phyloP scores from a whole-genome alignment of 1,140 invertebrate genomes.

The Cydia fagiglandana region DNA sequence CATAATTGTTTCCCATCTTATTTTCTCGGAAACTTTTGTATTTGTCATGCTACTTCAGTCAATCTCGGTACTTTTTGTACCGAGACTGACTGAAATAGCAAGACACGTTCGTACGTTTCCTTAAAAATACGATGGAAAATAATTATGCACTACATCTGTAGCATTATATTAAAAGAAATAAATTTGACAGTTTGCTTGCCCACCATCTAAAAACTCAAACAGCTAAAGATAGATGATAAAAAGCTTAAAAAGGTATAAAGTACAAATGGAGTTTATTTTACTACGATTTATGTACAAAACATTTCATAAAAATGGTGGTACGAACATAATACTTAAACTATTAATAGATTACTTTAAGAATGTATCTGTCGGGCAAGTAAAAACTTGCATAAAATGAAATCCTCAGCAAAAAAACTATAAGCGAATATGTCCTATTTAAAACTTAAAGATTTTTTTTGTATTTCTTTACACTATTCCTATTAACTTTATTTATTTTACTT shows the following conservation, averaged over 20 bases:
- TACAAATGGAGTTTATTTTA: conserved; percentile 37
- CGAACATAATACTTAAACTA: conserved; percentile 49
- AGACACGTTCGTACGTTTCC: too few relatives aligned
- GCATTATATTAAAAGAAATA: background rate
- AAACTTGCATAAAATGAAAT: background rate
- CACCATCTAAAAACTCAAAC: background rate
- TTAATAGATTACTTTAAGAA: background rate
- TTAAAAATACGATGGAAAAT: too few relatives aligned
- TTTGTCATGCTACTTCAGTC: too few relatives aligned
- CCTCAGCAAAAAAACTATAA: background rate
- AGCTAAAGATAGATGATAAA: background rate
- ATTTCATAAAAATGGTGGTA: conserved; percentile 61
- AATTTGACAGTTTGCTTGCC: background rate
- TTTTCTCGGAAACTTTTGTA: too few relatives aligned
- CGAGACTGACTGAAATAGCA: too few relatives aligned
- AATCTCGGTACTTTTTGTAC: too few relatives aligned
- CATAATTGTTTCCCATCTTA: too few relatives aligned
- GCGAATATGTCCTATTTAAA: background rate
- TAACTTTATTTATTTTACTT: conserved; percentile 15
- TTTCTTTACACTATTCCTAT: conserved; percentile 1
- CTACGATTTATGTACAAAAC: conserved; percentile 69
- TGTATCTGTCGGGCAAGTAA: background rate
- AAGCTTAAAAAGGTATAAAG: conserved; percentile 32
- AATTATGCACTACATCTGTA: background rate
- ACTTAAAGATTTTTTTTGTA: background rate